phyloP scores from a whole-genome alignment of 2,888 invertebrate species.

The Cheilosia scutellata region DNA sequence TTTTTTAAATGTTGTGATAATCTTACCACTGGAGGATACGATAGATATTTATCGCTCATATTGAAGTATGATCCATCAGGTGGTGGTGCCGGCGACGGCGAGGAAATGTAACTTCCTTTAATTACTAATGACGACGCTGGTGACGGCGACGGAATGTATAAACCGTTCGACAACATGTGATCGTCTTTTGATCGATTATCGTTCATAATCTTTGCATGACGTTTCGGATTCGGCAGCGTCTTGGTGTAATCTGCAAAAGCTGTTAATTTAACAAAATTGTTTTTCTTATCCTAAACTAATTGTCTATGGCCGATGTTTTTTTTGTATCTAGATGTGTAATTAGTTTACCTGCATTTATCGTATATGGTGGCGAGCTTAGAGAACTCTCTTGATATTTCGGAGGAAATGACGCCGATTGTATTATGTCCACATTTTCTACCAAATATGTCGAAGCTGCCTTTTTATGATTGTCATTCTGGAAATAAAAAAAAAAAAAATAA shows the following conservation, averaged over 20 bases:
- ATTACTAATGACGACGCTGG: conserved; percentile 82
- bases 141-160: conserved; percentile 82
- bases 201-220: conserved; percentile 81
- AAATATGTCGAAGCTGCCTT: conserved; percentile 83
- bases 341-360: conserved; percentile 61
- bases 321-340: not conserved
- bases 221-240: conserved; percentile 82
- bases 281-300: too few relatives aligned
- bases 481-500: conserved; percentile 46
- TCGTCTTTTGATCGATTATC: conserved; percentile 82
- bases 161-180: conserved; percentile 82
- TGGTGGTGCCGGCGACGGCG: conserved; percentile 82
- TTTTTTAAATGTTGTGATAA: not conserved
- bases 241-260: conserved; percentile 81
- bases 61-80: conserved; percentile 83
- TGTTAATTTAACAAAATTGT: not conserved
- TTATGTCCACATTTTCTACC: conserved; percentile 82
- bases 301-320: not conserved
- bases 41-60: conserved; percentile 83
- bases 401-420: conserved; percentile 82
- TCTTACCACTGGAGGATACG: conserved; percentile 83
- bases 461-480: conserved; percentile 82
- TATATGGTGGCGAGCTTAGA: conserved; percentile 82
- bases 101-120: conserved; percentile 83
- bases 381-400: conserved; percentile 83